These are phyloP conservation scores for Anguilla rostrata DNA, from an alignment of 2,113 vertebrate genomes.

Conservation along the genomic window DNA sequence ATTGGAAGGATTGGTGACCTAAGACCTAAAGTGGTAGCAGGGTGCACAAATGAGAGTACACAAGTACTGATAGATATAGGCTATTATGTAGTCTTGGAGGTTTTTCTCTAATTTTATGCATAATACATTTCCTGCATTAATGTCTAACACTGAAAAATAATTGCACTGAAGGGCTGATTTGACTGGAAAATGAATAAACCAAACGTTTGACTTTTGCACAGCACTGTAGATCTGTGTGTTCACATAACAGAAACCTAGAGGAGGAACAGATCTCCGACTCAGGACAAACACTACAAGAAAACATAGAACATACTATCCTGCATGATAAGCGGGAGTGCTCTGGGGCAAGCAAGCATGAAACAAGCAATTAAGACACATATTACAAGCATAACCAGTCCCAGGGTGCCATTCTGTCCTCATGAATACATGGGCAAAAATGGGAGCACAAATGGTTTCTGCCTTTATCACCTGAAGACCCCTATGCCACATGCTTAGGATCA, in stretches of 20 bases:
- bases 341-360: background rate
- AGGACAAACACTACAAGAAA: background rate
- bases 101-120: too few relatives aligned
- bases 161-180: too few relatives aligned
- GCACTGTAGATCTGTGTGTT: background rate
- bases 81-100: too few relatives aligned
- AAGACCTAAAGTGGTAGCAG: too few relatives aligned
- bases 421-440: background rate
- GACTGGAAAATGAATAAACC: too few relatives aligned
- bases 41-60: too few relatives aligned
- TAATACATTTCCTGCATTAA: too few relatives aligned
- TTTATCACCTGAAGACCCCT: background rate
- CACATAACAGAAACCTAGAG: background rate
- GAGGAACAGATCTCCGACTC: background rate
- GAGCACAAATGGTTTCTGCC: background rate
- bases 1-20: too few relatives aligned
- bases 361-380: background rate
- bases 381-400: background rate
- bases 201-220: too few relatives aligned
- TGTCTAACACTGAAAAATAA: too few relatives aligned
- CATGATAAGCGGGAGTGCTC: background rate
- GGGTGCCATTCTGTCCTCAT: background rate
- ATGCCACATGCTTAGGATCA: background rate
- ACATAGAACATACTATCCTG: background rate
- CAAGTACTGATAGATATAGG: too few relatives aligned